Conservation (phyloP, 2,888 invertebrate genomes). For the Elegia similella region DNA sequence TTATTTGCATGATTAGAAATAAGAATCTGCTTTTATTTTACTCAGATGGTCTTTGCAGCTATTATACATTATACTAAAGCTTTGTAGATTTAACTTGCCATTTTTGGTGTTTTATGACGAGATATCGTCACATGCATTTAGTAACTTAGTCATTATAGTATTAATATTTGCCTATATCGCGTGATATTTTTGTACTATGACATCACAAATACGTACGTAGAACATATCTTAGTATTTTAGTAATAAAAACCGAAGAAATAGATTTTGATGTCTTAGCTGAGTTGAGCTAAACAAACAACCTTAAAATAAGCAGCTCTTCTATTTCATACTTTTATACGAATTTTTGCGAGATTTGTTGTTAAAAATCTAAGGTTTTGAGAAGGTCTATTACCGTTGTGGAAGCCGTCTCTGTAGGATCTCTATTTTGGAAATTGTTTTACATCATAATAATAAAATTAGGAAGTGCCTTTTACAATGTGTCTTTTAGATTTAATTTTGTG, state of each 20-base stretch:
- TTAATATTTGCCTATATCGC: not conserved
- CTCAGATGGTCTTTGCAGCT: not conserved
- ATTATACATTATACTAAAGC: slow-evolving; percentile 6
- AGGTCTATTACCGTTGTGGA: too few relatives aligned
- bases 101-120: slow-evolving; percentile 1
- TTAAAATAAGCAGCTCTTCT: not conserved
- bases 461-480: slow-evolving; percentile 4
- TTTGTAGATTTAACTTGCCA: slow-evolving; percentile 10
- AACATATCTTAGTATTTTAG: not conserved
- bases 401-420: not conserved
- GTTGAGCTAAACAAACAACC: too few relatives aligned
- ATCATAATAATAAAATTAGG: not conserved
- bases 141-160: not conserved
- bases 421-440: not conserved
- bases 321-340: not conserved
- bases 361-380: not conserved
- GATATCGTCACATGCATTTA: slow-evolving; percentile 12
- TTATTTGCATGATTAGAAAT: not conserved
- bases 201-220: not conserved
- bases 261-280: too few relatives aligned
- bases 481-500: slow-evolving; percentile 4
- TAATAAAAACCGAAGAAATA: not conserved
- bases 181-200: slow-evolving; percentile 6
- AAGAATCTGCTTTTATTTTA: not conserved
- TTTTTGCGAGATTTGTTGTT: not conserved